These are phyloP conservation scores for Entosphenus tridentatus DNA, from an alignment of 2,113 vertebrate genomes.

Conservation along the genomic window DNA sequence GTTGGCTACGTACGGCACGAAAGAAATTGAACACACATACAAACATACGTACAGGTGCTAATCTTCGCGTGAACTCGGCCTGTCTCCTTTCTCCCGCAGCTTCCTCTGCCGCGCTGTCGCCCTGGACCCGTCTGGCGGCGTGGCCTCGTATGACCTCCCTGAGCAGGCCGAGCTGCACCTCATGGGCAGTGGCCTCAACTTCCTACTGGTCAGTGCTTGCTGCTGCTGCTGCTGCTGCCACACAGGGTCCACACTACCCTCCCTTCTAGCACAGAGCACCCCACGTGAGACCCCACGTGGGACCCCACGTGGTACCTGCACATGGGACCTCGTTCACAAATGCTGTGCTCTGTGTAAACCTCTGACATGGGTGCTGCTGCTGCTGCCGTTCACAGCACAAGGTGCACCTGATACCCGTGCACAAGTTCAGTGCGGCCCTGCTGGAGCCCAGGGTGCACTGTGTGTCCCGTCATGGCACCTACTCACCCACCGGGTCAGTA, in stretches of 20 bases:
- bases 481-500: constrained; percentile 22
- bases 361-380: no score
- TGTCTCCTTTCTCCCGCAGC: constrained; percentile 19
- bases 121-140: constrained; percentile 26
- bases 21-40: no score
- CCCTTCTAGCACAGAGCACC: no score
- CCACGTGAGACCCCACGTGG: no score
- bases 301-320: no score
- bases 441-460: constrained; percentile 45
- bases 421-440: constrained; percentile 47
- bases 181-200: constrained; percentile 20
- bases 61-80: no score
- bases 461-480: constrained; percentile 32
- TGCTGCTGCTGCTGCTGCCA: no score
- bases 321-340: no score
- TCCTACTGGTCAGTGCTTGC: constrained; percentile 42
- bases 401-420: constrained; percentile 37
- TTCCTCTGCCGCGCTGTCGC: constrained; percentile 52
- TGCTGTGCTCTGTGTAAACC: no score
- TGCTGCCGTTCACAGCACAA: constrained; percentile 32
- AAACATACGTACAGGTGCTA: no score
- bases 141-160: constrained; percentile 29
- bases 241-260: no score
- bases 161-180: constrained; percentile 31
- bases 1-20: no score